phyloP scores from a whole-genome alignment of 2,113 vertebrate species.

The Coturnix japonica region DNA sequence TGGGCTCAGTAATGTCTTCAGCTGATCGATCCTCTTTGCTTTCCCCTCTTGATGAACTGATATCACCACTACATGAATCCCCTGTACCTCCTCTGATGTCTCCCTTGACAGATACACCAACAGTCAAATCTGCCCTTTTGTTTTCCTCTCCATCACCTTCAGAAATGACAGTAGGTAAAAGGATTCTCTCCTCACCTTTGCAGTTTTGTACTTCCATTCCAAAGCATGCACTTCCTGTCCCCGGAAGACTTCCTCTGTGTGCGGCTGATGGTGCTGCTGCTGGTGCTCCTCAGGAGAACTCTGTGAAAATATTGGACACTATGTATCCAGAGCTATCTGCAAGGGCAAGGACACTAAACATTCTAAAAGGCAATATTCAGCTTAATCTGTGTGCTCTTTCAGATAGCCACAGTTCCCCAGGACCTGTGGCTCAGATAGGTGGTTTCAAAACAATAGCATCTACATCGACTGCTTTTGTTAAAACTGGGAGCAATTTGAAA shows the following conservation, averaged over 20 bases:
- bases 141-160: constrained; percentile 77
- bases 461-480: constrained; percentile 90
- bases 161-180: constrained; percentile 50
- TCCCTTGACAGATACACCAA: constrained; percentile 41
- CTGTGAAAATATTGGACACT: constrained; percentile 91
- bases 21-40: constrained; percentile 75
- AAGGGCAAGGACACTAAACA: constrained; percentile 90
- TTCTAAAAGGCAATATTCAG: constrained; percentile 90
- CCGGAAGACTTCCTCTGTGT: constrained; percentile 86
- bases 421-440: constrained; percentile 75
- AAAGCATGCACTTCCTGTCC: constrained; percentile 95
- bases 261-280: constrained; percentile 69
- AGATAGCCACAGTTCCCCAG: constrained; percentile 46
- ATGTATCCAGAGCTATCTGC: constrained; percentile 96
- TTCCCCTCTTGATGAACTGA: constrained; percentile 75
- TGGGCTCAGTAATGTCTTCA: constrained; percentile 74
- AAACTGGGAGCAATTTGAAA: constrained; percentile 77
- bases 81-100: constrained; percentile 68
- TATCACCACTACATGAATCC: constrained; percentile 70
- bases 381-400: constrained; percentile 74
- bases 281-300: constrained; percentile 85
- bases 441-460: constrained; percentile 88
- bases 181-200: constrained; percentile 85
- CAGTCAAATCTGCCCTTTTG: constrained; percentile 65
- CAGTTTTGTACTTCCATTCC: constrained; percentile 95